Conservation (phyloP, 2,113 vertebrate species). For the Pao palembangensis region DNA sequence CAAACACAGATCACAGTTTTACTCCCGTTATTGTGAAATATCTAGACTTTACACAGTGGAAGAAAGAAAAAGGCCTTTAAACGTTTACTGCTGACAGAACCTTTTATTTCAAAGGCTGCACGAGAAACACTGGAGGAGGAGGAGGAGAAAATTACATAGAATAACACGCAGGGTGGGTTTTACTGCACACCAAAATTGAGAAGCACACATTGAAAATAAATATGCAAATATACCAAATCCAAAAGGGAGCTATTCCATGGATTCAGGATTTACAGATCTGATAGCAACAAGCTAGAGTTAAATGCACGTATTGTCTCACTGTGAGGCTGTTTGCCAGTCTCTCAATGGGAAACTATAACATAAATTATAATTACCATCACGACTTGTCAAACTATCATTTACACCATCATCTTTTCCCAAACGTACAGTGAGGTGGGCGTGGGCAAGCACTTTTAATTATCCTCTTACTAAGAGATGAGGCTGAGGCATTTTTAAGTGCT, state of each 20-base stretch:
- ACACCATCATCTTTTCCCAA: conserved; percentile 39
- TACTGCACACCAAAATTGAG: not conserved
- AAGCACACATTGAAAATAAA: not conserved
- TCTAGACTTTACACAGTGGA: conserved; percentile 1
- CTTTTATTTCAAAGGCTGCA: conserved; percentile 44
- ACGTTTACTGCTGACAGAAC: conserved; percentile 35
- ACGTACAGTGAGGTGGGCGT: conserved; percentile 31
- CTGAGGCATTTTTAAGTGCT: conserved; percentile 41
- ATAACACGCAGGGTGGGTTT: not conserved
- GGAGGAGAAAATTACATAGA: conserved; percentile 18
- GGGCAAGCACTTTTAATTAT: conserved; percentile 47
- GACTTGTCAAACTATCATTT: conserved; percentile 66
- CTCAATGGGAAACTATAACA: conserved; percentile 58
- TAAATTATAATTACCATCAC: conserved; percentile 72
- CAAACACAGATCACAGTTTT: conserved; percentile 22
- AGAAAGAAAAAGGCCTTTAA: conserved; percentile 28
- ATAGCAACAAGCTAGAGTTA: conserved; percentile 1
- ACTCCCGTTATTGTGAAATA: conserved; percentile 1
- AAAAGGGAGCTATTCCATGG: too few species aligned
- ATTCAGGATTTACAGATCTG: not conserved
- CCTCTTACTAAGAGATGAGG: conserved; percentile 37
- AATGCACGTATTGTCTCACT: conserved; percentile 41
- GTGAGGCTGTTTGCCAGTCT: conserved; percentile 57
- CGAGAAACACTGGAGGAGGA: conserved; percentile 20
- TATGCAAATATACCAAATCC: not conserved